These are phyloP conservation scores for Diplodus puntazzo DNA, from an alignment of 2,797 vertebrate genomes.

Conservation along the genomic window DNA sequence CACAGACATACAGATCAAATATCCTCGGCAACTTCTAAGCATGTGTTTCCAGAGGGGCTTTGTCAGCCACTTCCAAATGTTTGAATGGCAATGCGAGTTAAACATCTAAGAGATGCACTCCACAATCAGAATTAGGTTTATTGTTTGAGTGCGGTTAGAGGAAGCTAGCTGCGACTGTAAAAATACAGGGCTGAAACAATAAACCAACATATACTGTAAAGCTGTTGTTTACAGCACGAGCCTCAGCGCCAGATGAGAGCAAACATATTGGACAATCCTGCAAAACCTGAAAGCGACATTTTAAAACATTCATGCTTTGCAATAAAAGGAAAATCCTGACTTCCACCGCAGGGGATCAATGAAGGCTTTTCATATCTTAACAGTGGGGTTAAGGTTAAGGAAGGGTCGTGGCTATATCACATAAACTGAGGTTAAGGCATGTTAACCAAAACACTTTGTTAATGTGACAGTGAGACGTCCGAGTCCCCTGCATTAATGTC, in stretches of 20 bases:
- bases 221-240: neutral
- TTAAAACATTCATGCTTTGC: neutral
- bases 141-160: neutral
- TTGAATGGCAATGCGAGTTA: slow-evolving; percentile 17
- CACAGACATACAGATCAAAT: slow-evolving; percentile 35
- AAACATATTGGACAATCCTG: neutral
- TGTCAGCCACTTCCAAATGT: slow-evolving; percentile 26
- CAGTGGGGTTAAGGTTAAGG: neutral
- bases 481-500: neutral
- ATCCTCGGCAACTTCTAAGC: slow-evolving; percentile 19
- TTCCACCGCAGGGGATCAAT: neutral
- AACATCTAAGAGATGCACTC: slow-evolving; percentile 25
- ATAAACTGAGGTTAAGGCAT: neutral
- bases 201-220: neutral
- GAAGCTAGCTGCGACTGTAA: slow-evolving; percentile 9
- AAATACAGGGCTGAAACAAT: neutral
- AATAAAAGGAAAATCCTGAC: neutral
- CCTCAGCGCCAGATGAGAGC: neutral
- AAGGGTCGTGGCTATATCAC: too few species aligned
- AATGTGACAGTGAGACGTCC: neutral
- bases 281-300: neutral
- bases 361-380: neutral
- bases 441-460: neutral
- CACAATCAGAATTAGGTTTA: slow-evolving; percentile 8
- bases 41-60: slow-evolving; percentile 23